These are phyloP conservation scores for Argyrosomus japonicus DNA, from an alignment of 2,113 vertebrate species.

Conservation along the genomic window DNA sequence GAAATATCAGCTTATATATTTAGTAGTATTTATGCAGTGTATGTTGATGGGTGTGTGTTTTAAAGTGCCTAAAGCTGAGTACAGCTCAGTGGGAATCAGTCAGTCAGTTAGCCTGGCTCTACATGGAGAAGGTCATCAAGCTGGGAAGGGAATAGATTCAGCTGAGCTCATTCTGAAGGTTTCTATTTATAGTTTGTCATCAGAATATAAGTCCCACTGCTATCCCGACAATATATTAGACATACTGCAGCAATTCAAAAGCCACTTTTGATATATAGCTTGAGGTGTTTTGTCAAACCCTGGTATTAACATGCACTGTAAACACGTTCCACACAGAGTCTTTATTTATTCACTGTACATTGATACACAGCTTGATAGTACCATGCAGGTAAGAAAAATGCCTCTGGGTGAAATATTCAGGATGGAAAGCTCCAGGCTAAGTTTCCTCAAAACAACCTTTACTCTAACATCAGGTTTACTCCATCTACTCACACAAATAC, in stretches of 20 bases:
- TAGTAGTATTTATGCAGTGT: conserved; percentile 9
- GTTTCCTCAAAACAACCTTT: conserved; percentile 57
- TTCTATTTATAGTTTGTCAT: conserved; percentile 67
- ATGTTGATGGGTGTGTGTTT: conserved; percentile 14
- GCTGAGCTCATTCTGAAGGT: conserved; percentile 51
- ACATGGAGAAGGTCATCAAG: conserved; percentile 64
- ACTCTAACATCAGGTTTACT: conserved; percentile 33
- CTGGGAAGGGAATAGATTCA: conserved; percentile 61
- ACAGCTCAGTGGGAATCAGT: conserved; percentile 60
- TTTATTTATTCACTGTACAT: conserved; percentile 81
- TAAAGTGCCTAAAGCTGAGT: conserved; percentile 42
- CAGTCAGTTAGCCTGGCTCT: conserved; percentile 48
- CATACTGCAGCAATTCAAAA: background rate
- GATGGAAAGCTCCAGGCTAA: conserved; percentile 53
- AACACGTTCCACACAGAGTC: conserved; percentile 71
- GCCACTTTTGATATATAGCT: conserved; percentile 16
- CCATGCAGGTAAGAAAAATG: conserved; percentile 77
- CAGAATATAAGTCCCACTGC: conserved; percentile 39
- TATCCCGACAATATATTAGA: conserved; percentile 18
- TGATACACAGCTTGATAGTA: conserved; percentile 69
- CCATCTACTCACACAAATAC: conserved; percentile 39
- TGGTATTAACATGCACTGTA: conserved; percentile 30
- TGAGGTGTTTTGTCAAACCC: conserved; percentile 8
- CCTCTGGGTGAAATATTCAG: conserved; percentile 55
- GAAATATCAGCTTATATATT: conserved; percentile 6